Evolutionary conservation across 2,888 invertebrate species (phyloP).

Genomic region (Merodon equestris): DNA sequence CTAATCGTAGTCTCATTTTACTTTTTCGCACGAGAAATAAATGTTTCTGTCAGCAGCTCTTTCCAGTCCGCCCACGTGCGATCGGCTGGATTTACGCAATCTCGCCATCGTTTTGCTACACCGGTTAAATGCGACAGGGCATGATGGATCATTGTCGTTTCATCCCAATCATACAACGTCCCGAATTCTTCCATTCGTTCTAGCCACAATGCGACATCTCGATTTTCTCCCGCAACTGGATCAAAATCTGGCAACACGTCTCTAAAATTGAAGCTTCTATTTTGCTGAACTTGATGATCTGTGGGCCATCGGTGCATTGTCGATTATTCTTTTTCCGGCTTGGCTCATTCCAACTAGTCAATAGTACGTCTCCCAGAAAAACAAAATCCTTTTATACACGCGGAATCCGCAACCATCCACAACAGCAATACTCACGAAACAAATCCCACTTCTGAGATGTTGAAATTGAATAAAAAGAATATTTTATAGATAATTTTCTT

Average conservation of each 20-base stretch:
- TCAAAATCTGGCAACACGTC: slow-evolving; percentile 4
- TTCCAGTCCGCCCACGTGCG: slow-evolving; percentile 5
- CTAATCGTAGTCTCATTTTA: slow-evolving; percentile 1
- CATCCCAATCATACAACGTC: not conserved
- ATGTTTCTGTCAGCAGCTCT: slow-evolving; percentile 5
- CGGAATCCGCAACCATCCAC: slow-evolving; percentile 4
- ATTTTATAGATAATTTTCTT: no score
- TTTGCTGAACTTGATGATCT: not conserved
- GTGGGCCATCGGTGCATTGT: not conserved
- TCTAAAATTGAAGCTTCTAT: slow-evolving; percentile 4
- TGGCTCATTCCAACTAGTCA: not conserved
- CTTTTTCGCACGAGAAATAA: slow-evolving; percentile 8
- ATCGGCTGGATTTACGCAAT: no score
- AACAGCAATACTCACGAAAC: not conserved
- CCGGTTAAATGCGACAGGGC: slow-evolving; percentile 4
- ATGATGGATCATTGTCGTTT: slow-evolving; percentile 10
- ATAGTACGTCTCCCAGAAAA: not conserved
- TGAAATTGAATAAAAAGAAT: no score
- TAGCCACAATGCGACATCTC: not conserved
- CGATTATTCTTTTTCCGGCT: slow-evolving; percentile 1
- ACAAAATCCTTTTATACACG: not conserved
- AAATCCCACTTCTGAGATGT: not conserved
- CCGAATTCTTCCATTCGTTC: slow-evolving; percentile 6
- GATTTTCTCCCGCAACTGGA: slow-evolving; percentile 12
- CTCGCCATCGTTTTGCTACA: slow-evolving; percentile 17